Base-by-base conservation (phyloP, 2,113 vertebrate genomes). In the Sciurus niger region DNA sequence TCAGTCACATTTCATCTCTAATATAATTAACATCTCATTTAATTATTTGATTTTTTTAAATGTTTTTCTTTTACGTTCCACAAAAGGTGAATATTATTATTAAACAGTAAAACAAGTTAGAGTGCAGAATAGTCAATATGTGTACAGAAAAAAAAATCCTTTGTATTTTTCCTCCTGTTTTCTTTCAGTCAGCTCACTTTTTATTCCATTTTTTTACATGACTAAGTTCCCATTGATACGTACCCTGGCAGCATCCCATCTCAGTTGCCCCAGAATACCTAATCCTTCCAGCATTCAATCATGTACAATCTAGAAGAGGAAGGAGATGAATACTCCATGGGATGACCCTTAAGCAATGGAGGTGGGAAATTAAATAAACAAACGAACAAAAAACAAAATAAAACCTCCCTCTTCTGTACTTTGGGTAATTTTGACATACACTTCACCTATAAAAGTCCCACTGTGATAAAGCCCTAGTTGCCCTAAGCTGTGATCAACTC, bases 81-180 rank as follows among this genome's bases (percentile, higher is more conserved):
- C 11, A 46, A 25, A 46, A n/a, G 0, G 0, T 74, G 63, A 58
- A 46, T 40, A 85, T 46, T 25, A 80, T 73, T 94, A 43, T 48
- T 92, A 16, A 67, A 92, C 72, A 94, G 2, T n/a, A 94, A 94
- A 72, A 65, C 8, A 72, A 68, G 73, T 55, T 11, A 89, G 10
- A 95, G 53, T 34, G 6, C 18, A 34, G 12, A 80, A n/a, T 4
- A 51, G 28, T 78, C 53, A 51, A 48, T n/a, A 32, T 67, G 53
- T 34, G 6, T 20, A 85, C 3, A 58, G 88, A 91, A 60, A n/a
- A 8, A 2, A 48, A 79, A 43, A 73, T 9, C 6, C 20, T 78
- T 51, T 60, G 6, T 22, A 51, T 53, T 24, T 28, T 43, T 79
- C 43, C 30, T 11, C 40, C 53, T 24, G 2, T 53, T 93, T 24